Conservation (phyloP, 2,113 vertebrate genomes). For the Cyprinodon tularosa region DNA sequence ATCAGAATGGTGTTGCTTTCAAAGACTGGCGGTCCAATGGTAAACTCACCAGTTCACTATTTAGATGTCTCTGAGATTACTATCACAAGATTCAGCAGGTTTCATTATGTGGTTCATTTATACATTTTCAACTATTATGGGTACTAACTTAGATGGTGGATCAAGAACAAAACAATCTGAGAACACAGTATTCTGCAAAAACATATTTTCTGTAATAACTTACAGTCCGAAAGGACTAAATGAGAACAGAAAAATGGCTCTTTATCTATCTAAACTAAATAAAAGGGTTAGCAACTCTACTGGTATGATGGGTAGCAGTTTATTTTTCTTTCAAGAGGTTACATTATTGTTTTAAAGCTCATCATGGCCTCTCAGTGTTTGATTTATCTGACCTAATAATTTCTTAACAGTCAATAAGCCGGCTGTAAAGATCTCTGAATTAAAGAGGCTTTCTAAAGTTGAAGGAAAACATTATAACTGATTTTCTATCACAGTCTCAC, state of each 20-base stretch:
- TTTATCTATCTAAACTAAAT: not conserved
- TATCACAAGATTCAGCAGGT: not conserved
- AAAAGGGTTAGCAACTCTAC: not conserved
- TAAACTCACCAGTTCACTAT: conserved; percentile 29
- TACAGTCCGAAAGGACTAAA: too few relatives aligned
- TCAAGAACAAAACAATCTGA: too few relatives aligned
- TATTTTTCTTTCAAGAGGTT: not conserved
- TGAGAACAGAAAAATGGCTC: not conserved
- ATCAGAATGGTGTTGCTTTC: conserved; percentile 41
- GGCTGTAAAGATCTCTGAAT: not conserved
- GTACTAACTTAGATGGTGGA: too few relatives aligned
- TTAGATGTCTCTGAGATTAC: conserved; percentile 16
- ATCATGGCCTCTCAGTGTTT: not conserved
- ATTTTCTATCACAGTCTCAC: not conserved
- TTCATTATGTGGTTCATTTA: too few relatives aligned
- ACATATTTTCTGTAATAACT: too few relatives aligned
- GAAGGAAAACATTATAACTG: not conserved
- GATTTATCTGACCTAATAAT: not conserved
- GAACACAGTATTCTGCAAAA: too few relatives aligned
- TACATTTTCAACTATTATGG: too few relatives aligned
- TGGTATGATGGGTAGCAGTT: not conserved
- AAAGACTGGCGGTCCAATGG: conserved; percentile 26
- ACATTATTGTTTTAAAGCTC: not conserved
- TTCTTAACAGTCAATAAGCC: not conserved
- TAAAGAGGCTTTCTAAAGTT: not conserved